Evolutionary conservation across 2,797 vertebrate species (phyloP), one percentile per base, ranked within the genome.

Genomic region (Benthosema pterotum): DNA sequence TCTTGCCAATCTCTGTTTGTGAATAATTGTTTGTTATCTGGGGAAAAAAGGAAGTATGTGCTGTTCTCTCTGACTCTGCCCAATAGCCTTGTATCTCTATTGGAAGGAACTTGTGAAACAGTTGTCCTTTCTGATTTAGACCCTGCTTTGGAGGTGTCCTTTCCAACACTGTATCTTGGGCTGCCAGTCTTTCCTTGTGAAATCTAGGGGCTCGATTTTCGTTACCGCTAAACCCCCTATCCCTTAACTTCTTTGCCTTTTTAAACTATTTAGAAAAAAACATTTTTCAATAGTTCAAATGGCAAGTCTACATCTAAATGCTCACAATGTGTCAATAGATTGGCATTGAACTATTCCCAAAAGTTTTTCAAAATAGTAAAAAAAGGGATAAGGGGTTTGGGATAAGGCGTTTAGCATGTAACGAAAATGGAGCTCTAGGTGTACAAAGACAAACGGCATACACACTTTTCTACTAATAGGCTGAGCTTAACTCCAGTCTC

Each of bases 401-500:
- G n/a, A n/a, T n/a, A n/a, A n/a, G n/a, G n/a, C n/a, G n/a, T n/a
- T n/a, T n/a, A n/a, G n/a, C n/a, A n/a, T n/a, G n/a, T n/a, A n/a
- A n/a, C n/a, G n/a, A n/a, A n/a, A n/a, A n/a, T n/a, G n/a, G n/a
- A n/a, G n/a, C n/a, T n/a, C n/a, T n/a, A 61, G 52, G 19, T 52
- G 48, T 62, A 61, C 49, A 15, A 45, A 1, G 55, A 47, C 52
- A 78, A 64, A 72, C 55, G 22, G 50, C 49, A 73, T 58, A 57
- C 67, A 18, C 47, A 32, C 18, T 17, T 67, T 52, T 53, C 69
- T 78, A 55, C 68, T 70, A 55, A 74, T 77, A 53, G 56, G 67
- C 52, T 60, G 49, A 69, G 57, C 66, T 71, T 82, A 51, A 19
- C 60, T 74, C 57, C 12, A 67, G 25, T 80, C 54, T 14, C 57